These are phyloP conservation scores for Bombylius discolor DNA, from an alignment of 2,888 invertebrate species.

Conservation along the genomic window DNA sequence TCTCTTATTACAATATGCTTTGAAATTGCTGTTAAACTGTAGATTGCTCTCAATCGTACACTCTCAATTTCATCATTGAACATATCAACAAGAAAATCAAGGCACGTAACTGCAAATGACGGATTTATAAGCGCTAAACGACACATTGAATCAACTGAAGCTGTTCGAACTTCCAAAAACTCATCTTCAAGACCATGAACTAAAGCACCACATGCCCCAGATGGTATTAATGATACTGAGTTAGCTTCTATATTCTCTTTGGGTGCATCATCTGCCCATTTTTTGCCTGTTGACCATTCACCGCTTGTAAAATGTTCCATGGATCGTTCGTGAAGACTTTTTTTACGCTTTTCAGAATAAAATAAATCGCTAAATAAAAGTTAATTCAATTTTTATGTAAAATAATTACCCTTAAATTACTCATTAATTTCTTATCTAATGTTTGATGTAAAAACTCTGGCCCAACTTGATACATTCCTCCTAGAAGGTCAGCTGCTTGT, in stretches of 20 bases:
- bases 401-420: constrained; percentile 67
- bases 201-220: constrained; percentile 95
- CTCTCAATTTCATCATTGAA: constrained; percentile 99
- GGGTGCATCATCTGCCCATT: constrained; percentile 75
- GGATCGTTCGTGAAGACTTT: constrained; percentile 73
- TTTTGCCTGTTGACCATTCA: constrained; percentile 85
- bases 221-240: constrained; percentile 65
- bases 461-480: constrained; percentile 76
- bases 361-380: not conserved
- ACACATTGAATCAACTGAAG: constrained; percentile 88
- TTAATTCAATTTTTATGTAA: too few species aligned
- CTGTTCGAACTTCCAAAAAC: constrained; percentile 89
- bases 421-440: constrained; percentile 94
- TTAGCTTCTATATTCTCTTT: constrained; percentile 62
- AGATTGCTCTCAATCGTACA: constrained; percentile 87
- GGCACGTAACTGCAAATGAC: constrained; percentile 72
- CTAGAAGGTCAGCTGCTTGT: constrained; percentile 72
- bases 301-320: constrained; percentile 71
- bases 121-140: constrained; percentile 69
- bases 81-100: constrained; percentile 98
- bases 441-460: constrained; percentile 88
- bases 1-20: constrained; percentile 79
- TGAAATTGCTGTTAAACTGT: constrained; percentile 80
- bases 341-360: constrained; percentile 49
- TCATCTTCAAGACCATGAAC: constrained; percentile 98